phyloP scores from a whole-genome alignment of 2,888 invertebrate genomes.

The Tethea ocularis region DNA sequence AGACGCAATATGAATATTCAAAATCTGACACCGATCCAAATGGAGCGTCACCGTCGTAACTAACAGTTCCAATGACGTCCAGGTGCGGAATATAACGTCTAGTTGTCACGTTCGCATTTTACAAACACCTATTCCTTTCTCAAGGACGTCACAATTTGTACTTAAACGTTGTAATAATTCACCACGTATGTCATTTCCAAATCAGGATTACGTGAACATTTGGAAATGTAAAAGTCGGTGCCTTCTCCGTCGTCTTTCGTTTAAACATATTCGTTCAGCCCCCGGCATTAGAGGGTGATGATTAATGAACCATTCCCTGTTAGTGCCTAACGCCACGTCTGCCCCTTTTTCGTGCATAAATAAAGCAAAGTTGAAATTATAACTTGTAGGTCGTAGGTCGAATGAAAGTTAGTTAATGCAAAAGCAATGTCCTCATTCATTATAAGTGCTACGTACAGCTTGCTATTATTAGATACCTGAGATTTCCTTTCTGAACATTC shows the following conservation, averaged over 20 bases:
- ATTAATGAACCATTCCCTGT: slow-evolving; percentile 71
- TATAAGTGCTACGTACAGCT: background rate
- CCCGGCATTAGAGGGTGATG: slow-evolving; percentile 69
- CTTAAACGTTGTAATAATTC: slow-evolving; percentile 7
- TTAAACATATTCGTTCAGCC: slow-evolving; percentile 75
- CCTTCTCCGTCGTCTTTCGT: slow-evolving; percentile 60
- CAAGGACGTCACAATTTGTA: slow-evolving; percentile 2
- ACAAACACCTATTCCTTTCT: background rate
- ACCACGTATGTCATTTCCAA: slow-evolving; percentile 24
- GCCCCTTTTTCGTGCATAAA: slow-evolving; percentile 63
- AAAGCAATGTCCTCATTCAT: slow-evolving; percentile 5
- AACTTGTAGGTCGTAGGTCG: slow-evolving; percentile 41
- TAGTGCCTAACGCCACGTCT: slow-evolving; percentile 47
- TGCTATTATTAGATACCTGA: background rate
- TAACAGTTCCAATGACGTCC: background rate
- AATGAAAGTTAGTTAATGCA: slow-evolving; percentile 5
- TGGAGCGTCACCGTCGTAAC: background rate
- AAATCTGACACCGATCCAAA: slow-evolving; percentile 2
- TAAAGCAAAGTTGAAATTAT: slow-evolving; percentile 63
- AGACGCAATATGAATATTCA: background rate
- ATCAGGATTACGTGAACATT: slow-evolving; percentile 52
- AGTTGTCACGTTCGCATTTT: background rate
- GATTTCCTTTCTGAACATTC: no score
- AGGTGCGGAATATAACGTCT: background rate
- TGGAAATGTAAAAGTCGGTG: slow-evolving; percentile 59